phyloP scores from a whole-genome alignment of 2,797 vertebrate species.

The Acomys russatus region DNA sequence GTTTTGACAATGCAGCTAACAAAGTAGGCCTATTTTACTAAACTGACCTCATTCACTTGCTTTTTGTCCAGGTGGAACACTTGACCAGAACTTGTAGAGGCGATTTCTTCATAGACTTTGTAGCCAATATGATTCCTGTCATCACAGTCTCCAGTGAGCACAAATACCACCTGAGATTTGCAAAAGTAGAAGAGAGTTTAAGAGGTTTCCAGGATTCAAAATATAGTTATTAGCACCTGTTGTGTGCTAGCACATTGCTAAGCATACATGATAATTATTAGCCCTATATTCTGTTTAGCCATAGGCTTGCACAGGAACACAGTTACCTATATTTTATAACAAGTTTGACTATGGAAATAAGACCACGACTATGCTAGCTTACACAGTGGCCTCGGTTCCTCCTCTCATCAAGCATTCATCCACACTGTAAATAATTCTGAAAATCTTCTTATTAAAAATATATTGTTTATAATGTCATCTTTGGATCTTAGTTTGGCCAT shows the following conservation, averaged over 20 bases:
- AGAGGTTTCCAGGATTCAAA: neutral
- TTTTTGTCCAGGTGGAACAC: conserved; percentile 99
- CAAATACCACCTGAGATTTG: conserved; percentile 96
- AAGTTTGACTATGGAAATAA: neutral
- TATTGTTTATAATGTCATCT: conserved; percentile 13
- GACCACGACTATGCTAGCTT: neutral
- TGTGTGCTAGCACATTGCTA: neutral
- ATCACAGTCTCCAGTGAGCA: conserved; percentile 98
- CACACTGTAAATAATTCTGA: neutral
- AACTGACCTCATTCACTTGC: conserved; percentile 98
- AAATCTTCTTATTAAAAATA: neutral
- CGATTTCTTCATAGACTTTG: conserved; percentile 98
- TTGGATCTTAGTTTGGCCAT: neutral
- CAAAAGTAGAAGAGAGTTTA: neutral
- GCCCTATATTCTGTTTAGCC: neutral
- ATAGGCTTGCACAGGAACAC: neutral
- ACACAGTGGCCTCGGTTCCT: neutral
- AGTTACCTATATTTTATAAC: neutral
- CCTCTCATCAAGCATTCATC: neutral
- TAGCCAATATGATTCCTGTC: conserved; percentile 97
- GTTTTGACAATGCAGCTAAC: neutral
- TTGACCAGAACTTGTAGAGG: conserved; percentile 99
- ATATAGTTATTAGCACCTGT: neutral
- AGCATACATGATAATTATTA: neutral
- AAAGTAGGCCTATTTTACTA: neutral